phyloP scores from a whole-genome alignment of 2,797 vertebrate species.

The Sarcophilus harrisii region DNA sequence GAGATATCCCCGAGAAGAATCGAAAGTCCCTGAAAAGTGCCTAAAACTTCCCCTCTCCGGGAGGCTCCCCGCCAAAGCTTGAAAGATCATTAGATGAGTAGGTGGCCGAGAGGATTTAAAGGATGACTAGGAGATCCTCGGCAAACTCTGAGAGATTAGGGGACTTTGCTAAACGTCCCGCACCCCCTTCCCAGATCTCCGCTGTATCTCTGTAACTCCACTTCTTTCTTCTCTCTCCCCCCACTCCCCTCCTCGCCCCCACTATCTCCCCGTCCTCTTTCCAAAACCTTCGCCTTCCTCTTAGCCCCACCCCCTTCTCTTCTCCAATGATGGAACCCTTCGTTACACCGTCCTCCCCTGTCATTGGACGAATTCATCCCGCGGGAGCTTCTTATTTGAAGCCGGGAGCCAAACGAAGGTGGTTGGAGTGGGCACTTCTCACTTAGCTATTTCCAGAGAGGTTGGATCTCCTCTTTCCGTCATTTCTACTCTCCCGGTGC shows the following conservation, averaged over 20 bases:
- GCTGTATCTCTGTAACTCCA: not conserved
- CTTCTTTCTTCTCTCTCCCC: not conserved
- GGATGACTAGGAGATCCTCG: not conserved
- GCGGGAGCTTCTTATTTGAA: not conserved
- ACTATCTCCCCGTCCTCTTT: no score
- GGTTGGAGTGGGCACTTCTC: fast-evolving
- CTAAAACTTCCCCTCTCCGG: not conserved
- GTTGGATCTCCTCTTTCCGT: fast-evolving
- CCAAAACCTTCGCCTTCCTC: not conserved
- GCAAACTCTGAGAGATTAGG: not conserved
- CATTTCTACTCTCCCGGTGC: not conserved
- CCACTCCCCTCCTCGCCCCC: fast-evolving
- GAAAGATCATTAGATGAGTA: not conserved
- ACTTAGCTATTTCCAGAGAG: not conserved
- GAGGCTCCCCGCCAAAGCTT: not conserved
- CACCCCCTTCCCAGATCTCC: not conserved
- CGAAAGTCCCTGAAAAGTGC: not conserved
- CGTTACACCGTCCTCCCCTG: not conserved
- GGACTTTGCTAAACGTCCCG: no score
- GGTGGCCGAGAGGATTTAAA: not conserved
- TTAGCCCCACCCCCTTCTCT: not conserved
- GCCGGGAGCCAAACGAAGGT: no score
- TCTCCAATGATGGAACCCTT: not conserved
- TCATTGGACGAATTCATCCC: not conserved
- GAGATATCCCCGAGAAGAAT: not conserved